phyloP scores from a whole-genome alignment of 2,113 vertebrate genomes.

The Hypocryptadius cinnamomeus region DNA sequence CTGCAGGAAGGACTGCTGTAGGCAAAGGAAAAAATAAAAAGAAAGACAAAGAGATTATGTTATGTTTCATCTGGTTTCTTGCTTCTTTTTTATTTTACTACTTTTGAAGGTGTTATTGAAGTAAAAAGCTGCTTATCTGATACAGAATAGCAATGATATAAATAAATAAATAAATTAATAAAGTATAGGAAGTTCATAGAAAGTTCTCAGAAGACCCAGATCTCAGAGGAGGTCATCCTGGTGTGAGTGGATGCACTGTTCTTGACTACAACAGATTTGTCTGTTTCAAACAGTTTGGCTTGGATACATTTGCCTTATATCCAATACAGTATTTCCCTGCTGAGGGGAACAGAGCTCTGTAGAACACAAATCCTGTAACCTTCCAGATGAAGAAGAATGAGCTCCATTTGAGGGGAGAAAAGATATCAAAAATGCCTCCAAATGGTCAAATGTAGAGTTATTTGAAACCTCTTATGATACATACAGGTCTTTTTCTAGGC shows the following conservation, averaged over 20 bases:
- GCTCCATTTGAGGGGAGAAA: neutral
- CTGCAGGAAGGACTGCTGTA: neutral
- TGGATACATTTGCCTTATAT: neutral
- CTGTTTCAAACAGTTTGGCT: neutral
- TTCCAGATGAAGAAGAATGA: neutral
- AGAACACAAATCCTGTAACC: neutral
- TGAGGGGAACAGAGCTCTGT: neutral
- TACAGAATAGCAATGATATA: neutral
- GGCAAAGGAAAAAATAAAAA: neutral
- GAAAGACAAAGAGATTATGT: neutral
- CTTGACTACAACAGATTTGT: neutral
- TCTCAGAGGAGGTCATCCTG: neutral
- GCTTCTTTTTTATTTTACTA: neutral
- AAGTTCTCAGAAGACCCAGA: neutral
- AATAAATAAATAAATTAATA: neutral
- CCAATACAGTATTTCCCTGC: accelerated
- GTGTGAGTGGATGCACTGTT: neutral
- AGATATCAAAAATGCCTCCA: neutral
- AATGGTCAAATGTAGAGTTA: neutral
- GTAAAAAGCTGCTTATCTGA: neutral
- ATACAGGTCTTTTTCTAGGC: neutral
- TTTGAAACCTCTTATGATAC: accelerated
- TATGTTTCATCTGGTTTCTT: neutral
- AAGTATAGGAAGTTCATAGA: neutral
- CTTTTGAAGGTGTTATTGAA: neutral